Conservation (phyloP, 2,888 invertebrate species). For the Eupelmus urozonus region DNA sequence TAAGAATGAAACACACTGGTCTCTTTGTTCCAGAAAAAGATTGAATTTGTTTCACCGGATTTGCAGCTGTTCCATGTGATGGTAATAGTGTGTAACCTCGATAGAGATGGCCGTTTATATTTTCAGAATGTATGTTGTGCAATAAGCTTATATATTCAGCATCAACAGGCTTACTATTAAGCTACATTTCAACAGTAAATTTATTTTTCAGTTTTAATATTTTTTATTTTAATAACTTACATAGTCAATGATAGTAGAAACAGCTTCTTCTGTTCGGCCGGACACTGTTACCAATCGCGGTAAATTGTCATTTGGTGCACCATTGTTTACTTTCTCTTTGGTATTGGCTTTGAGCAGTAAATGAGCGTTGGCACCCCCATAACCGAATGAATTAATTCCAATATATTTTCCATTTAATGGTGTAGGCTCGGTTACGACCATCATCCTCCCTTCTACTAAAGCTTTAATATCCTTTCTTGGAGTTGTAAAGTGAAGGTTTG, state of each 20-base stretch:
- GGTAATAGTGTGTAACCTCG: conserved; percentile 84
- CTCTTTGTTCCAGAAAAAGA: conserved; percentile 79
- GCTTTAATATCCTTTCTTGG: conserved; percentile 82
- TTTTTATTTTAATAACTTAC: too few species aligned
- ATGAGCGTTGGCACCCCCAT: conserved; percentile 92
- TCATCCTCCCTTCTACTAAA: conserved; percentile 81
- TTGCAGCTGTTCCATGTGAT: conserved; percentile 59
- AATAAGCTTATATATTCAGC: conserved; percentile 81
- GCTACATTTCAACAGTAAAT: not conserved
- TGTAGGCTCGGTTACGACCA: conserved; percentile 85
- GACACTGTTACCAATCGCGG: conserved; percentile 86
- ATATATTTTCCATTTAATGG: conserved; percentile 85
- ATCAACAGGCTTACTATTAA: conserved; percentile 78
- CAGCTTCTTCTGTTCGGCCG: conserved; percentile 88
- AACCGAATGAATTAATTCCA: conserved; percentile 95
- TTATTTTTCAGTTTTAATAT: too few species aligned
- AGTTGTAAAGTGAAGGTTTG: conserved; percentile 87
- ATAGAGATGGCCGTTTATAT: conserved; percentile 83
- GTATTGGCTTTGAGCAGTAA: conserved; percentile 81
- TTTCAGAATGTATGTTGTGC: conserved; percentile 81
- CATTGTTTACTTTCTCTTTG: conserved; percentile 82
- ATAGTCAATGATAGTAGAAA: conserved; percentile 82
- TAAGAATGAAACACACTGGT: conserved; percentile 93
- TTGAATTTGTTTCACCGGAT: conserved; percentile 75
- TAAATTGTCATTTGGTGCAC: conserved; percentile 82